phyloP scores from a whole-genome alignment of 2,888 invertebrate genomes.

The Elysia crispata region DNA sequence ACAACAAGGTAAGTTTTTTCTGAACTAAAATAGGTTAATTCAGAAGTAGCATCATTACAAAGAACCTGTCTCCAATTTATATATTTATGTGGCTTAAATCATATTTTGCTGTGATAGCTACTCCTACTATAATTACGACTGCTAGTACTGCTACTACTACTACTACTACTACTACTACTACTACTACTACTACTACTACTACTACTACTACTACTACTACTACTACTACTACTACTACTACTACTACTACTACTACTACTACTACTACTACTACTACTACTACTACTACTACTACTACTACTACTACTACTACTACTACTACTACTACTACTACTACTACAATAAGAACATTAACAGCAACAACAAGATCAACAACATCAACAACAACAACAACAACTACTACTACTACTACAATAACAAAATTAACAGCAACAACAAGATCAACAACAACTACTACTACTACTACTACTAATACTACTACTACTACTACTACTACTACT shows the following conservation, averaged over 20 bases:
- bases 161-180: background rate
- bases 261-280: constrained; percentile 34
- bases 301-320: constrained; percentile 24
- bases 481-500: no score
- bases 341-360: background rate
- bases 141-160: no score
- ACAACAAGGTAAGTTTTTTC: constrained; percentile 89
- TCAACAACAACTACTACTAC: no score
- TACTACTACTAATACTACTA: no score
- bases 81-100: no score
- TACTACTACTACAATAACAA: background rate
- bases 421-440: no score
- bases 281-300: constrained; percentile 32
- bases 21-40: no score
- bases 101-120: no score
- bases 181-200: background rate
- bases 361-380: background rate
- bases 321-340: constrained; percentile 18
- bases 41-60: no score
- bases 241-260: constrained; percentile 25
- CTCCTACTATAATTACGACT: no score
- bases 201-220: constrained; percentile 30
- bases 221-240: constrained; percentile 21
- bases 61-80: no score
- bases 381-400: background rate